Evolutionary conservation across 1,140 invertebrate species (phyloP).

Genomic region (Nasonia longicornis): DNA sequence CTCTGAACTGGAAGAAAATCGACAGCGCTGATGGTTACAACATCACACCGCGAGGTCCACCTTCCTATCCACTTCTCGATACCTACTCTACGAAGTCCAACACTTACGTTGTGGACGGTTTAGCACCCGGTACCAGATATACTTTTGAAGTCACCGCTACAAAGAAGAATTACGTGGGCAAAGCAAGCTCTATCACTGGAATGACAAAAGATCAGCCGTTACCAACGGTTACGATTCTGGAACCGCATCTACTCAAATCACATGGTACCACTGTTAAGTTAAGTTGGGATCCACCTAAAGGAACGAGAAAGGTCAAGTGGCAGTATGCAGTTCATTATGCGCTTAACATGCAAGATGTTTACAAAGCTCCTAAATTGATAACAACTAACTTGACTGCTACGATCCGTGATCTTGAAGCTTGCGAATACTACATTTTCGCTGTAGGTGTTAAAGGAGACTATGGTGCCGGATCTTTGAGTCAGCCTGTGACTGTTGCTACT

Average conservation of each 20-base stretch:
- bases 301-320: conserved; percentile 70
- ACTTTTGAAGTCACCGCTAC: conserved; percentile 74
- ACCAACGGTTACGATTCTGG: conserved; percentile 68
- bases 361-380: conserved; percentile 68
- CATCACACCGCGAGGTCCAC: conserved; percentile 67
- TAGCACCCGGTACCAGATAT: conserved; percentile 73
- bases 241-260: conserved; percentile 70
- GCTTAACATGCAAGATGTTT: conserved; percentile 65
- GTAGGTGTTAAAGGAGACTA: conserved; percentile 77
- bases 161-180: conserved; percentile 73
- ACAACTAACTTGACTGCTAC: conserved; percentile 73
- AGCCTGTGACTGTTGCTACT: conserved; percentile 72
- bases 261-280: conserved; percentile 75
- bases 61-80: conserved; percentile 69
- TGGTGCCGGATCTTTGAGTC: conserved; percentile 75
- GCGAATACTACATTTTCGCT: conserved; percentile 79
- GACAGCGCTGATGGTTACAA: conserved; percentile 75
- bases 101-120: conserved; percentile 69
- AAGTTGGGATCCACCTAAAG: conserved; percentile 74
- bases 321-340: conserved; percentile 77
- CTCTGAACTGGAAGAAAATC: conserved; percentile 73
- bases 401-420: conserved; percentile 76
- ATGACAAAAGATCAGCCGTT: conserved; percentile 71
- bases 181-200: conserved; percentile 67
- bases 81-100: conserved; percentile 61